phyloP scores from a whole-genome alignment of 2,113 vertebrate genomes.

The Daubentonia madagascariensis region DNA sequence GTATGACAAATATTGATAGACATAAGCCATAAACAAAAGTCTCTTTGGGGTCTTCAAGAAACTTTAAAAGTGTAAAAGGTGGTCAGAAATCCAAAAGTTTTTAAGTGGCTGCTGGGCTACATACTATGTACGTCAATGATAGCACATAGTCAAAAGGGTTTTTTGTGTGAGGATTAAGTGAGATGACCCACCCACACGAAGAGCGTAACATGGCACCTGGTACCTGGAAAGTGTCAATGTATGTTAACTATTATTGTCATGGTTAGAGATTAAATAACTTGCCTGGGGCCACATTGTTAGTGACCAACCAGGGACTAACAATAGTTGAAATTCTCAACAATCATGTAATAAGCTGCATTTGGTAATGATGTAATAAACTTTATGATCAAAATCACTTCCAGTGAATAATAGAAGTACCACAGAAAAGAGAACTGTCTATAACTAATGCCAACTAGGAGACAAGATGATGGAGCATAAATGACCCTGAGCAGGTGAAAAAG shows the following conservation, averaged over 20 bases:
- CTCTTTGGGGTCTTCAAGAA: not conserved
- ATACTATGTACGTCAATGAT: not conserved
- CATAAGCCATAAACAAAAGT: not conserved
- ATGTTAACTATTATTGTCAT: not conserved
- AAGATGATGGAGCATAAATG: not conserved
- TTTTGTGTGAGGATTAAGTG: not conserved
- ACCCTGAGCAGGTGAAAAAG: not conserved
- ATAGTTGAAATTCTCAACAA: not conserved
- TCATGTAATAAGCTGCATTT: not conserved
- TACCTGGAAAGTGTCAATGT: not conserved
- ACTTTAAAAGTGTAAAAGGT: not conserved
- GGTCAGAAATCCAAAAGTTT: not conserved
- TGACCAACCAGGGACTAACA: not conserved
- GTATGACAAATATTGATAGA: not conserved
- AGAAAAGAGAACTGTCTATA: not conserved
- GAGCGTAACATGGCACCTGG: not conserved
- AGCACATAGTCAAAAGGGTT: not conserved
- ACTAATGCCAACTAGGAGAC: not conserved
- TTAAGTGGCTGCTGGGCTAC: not conserved
- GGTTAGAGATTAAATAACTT: not conserved
- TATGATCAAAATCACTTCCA: not conserved
- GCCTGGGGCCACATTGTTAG: not conserved
- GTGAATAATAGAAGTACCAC: not conserved
- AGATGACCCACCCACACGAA: not conserved
- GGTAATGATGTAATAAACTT: not conserved